A percentile compares a stretch with the other conserved stretches of the same genome.
phyloP scores from a whole-genome alignment of 2,888 invertebrate genomes.

The Harpalus rufipes region DNA sequence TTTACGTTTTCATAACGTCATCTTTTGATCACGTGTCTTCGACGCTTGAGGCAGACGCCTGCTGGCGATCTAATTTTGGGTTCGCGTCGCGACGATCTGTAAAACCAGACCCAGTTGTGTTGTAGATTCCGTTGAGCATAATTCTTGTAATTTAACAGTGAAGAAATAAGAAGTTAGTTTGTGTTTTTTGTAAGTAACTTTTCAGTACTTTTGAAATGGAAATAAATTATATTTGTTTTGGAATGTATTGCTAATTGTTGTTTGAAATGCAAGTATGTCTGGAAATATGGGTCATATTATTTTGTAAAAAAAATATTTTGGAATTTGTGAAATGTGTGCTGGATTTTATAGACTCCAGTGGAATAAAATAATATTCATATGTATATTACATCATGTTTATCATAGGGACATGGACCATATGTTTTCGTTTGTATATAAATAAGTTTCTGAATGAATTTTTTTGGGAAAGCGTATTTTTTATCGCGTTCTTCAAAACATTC shows the following conservation, averaged over 20 bases:
- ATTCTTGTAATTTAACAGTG: slow-evolving; percentile 14
- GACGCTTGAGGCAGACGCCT: slow-evolving; percentile 32
- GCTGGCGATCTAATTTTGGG: slow-evolving; percentile 60
- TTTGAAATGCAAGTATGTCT: slow-evolving; percentile 1
- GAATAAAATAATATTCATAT: background rate
- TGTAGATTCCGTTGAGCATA: slow-evolving; percentile 28
- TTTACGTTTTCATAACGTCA: slow-evolving; percentile 4
- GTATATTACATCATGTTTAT: background rate
- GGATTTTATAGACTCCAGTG: background rate
- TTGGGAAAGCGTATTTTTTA: background rate
- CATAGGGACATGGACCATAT: background rate
- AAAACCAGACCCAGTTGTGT: slow-evolving; percentile 47
- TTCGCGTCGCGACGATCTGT: slow-evolving; percentile 32
- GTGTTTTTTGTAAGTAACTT: slow-evolving; percentile 32
- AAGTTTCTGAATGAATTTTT: background rate
- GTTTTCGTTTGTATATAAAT: background rate
- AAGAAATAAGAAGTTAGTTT: background rate
- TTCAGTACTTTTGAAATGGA: background rate
- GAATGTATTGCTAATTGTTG: background rate
- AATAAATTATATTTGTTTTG: background rate
- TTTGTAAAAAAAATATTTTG: slow-evolving; percentile 43
- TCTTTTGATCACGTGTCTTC: slow-evolving; percentile 45
- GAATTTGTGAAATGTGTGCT: slow-evolving; percentile 14
- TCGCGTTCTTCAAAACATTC: background rate
- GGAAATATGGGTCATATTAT: slow-evolving; percentile 33